Evolutionary conservation across 1,140 invertebrate genomes (phyloP), one percentile per base, ranked within the genome.

Genomic region (Phortica variegata): DNA sequence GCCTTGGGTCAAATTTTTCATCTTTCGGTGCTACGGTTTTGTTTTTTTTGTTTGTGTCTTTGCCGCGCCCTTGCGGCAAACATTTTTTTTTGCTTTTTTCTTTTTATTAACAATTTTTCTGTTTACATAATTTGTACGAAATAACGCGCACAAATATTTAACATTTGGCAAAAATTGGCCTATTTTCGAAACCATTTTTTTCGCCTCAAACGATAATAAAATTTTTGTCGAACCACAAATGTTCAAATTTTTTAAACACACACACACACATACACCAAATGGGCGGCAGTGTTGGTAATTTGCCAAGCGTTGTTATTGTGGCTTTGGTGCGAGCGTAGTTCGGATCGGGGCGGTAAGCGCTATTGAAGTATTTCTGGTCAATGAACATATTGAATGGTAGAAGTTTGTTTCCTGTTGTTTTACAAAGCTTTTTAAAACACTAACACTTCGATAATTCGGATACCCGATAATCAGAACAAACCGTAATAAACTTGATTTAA

Each of bases 91-190:
- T 26, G n/a, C n/a, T n/a, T n/a, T n/a, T n/a, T n/a, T n/a, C n/a
- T n/a, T 26, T 26, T 26, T 26, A 6, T 26, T 26, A 26, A 26
- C 10, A 26, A 6, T 26, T n/a, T n/a, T n/a, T n/a, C 10, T 26
- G 63, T 68, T 68, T 68, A 68, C 63, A 68, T 68, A 68, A 68
- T 68, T 68, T 68, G 63, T 68, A 56, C 63, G 63, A 63, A 69
- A 68, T 63, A 68, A 68, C 63, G 63, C 63, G 63, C 60, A 55
- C 63, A 68, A 50, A 52, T 26, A 26, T 26, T 26, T 26, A 65
- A 56, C 37, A 52, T 54, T 60, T 68, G 23, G 23, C 23, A 26
- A 26, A 26, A 26, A 63, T 63, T 68, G 51, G 60, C 60, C 60
- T 52, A 68, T 57, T 68, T 68, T 66, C 20, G 38, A 39, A 29